Evolutionary conservation across 2,888 invertebrate genomes (phyloP), one percentile per base, ranked within the genome.

Genomic region (Macropis europaea): DNA sequence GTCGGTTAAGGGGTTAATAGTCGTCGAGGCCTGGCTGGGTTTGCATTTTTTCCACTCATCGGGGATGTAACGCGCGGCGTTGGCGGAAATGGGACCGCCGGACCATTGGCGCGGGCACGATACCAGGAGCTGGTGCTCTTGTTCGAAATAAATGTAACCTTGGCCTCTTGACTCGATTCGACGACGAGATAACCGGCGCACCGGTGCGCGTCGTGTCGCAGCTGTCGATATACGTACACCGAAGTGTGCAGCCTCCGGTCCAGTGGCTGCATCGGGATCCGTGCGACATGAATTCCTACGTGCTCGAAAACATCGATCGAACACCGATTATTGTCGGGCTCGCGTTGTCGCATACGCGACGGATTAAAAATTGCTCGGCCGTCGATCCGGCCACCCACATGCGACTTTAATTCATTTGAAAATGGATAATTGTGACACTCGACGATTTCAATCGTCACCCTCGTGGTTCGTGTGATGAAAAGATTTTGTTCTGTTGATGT

Each of bases 161-260:
- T 83, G 81, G 73, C 73, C 77, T 24, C 59, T 79, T 77, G 73
- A 66, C 73, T 73, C 60, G 60, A 54, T 70, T 61, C 69, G 54
- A 45, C 59, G 48, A 59, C 57, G 56, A 70, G 36, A 45, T 62
- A 57, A 61, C 67, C 36, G 53, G 34, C 56, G 69, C 73, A 68
- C 22, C 40, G 26, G 66, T 50, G 30, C 28, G n/a, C 42, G 45
- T 38, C 32, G 28, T 72, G 71, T 66, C 69, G 67, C 71, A 70
- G 32, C 48, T 48, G 60, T 68, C 72, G 59, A 68, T 60, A 53
- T n/a, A 48, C 36, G 6, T 28, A 15, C 34, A 7, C 19, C 45
- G 19, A 47, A 24, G 32, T 40, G 52, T 32, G 43, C 50, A 38
- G 11, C 13, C 38, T n/a, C 15, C 19, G 13, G 22, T 4, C 67